Percentiles rank a stretch among this genome's conserved stretches.
These are phyloP conservation scores for Protobothrops flavoviridis DNA, from an alignment of 2,113 vertebrate genomes.

Conservation along the genomic window DNA sequence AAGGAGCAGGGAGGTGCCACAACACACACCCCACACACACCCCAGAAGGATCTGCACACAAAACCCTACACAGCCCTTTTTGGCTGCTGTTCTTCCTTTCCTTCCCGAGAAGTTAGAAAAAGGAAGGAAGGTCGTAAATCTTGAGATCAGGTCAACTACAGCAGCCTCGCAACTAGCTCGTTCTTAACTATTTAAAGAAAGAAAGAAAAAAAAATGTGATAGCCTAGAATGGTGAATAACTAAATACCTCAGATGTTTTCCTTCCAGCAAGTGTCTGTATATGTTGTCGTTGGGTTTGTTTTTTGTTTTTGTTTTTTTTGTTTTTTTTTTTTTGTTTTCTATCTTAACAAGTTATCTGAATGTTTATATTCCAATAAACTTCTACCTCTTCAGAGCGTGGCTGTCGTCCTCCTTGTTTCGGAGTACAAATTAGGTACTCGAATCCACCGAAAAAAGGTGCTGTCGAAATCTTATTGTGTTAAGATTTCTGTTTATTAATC, in stretches of 20 bases:
- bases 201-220: slow-evolving; percentile 63
- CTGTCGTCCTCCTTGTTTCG: not conserved
- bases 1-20: not conserved
- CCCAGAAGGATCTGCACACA: not conserved
- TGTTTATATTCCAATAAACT: slow-evolving; percentile 85
- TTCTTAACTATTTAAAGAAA: slow-evolving; percentile 66
- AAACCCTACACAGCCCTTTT: not conserved
- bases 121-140: not conserved
- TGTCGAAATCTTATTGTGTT: not conserved
- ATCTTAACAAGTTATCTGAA: slow-evolving; percentile 75
- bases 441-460: not conserved
- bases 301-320: too few species aligned
- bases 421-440: not conserved
- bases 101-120: not conserved
- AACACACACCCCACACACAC: not conserved
- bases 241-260: slow-evolving; percentile 77
- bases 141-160: slow-evolving; percentile 16
- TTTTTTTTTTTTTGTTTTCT: slow-evolving; percentile 57
- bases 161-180: slow-evolving; percentile 47
- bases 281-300: slow-evolving; percentile 76
- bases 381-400: slow-evolving; percentile 76
- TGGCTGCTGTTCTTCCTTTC: not conserved
- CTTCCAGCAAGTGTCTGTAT: slow-evolving; percentile 78
- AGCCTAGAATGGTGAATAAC: slow-evolving; percentile 71
- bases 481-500: too few species aligned